phyloP scores from a whole-genome alignment of 2,797 vertebrate genomes.

The Brotula barbata region DNA sequence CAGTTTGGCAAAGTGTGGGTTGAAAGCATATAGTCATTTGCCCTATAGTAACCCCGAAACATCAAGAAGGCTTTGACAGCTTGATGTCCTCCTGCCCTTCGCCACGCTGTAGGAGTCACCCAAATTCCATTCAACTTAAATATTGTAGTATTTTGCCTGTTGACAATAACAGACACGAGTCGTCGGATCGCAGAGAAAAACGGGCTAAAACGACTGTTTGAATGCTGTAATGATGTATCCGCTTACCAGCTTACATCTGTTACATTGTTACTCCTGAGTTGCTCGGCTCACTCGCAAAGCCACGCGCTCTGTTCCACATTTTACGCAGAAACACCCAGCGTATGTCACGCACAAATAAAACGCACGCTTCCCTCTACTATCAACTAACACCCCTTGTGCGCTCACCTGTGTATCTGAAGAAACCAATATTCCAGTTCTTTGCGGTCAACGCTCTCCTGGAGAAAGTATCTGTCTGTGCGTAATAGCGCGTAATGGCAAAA shows the following conservation, averaged over 20 bases:
- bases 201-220: neutral
- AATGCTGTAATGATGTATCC: neutral
- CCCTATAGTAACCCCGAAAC: constrained; percentile 65
- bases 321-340: no score
- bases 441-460: constrained; percentile 33
- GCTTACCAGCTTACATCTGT: neutral
- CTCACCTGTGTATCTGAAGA: constrained; percentile 56
- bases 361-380: neutral
- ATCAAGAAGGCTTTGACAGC: constrained; percentile 50
- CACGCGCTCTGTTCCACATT: neutral
- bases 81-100: constrained; percentile 30
- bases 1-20: constrained; percentile 28
- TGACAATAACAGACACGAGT: constrained; percentile 3
- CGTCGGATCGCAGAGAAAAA: neutral
- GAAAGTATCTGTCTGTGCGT: constrained; percentile 57
- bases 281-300: neutral
- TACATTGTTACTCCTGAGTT: neutral
- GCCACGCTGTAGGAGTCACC: constrained; percentile 16
- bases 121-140: neutral
- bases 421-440: constrained; percentile 42
- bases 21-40: constrained; percentile 43
- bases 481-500: constrained; percentile 65
- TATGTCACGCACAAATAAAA: neutral
- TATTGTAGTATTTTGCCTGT: constrained; percentile 17
- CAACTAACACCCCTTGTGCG: neutral